phyloP scores from a whole-genome alignment of 2,113 vertebrate genomes.

The Procavia capensis region DNA sequence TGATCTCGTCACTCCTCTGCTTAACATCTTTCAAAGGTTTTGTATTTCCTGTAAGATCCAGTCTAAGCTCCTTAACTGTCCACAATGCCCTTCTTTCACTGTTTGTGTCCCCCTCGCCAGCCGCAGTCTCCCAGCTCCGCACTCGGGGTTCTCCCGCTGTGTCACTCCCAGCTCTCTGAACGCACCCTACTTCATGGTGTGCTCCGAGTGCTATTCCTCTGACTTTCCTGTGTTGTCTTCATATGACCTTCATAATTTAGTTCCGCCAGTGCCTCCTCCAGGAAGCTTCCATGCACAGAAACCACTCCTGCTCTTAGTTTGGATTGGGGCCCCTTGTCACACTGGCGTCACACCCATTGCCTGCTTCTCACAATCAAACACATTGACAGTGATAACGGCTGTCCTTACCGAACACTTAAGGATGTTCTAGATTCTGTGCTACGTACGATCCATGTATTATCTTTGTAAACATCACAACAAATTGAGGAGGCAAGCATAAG shows the following conservation, averaged over 20 bases:
- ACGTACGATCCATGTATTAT: not conserved
- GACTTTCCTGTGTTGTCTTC: constrained; percentile 4
- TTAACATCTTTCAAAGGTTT: not conserved
- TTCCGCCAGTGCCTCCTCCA: not conserved
- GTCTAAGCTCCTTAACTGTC: not conserved
- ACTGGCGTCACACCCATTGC: not conserved
- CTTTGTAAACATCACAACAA: not conserved
- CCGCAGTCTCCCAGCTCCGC: not conserved
- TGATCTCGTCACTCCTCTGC: not conserved
- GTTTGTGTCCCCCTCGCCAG: not conserved
- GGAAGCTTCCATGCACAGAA: not conserved
- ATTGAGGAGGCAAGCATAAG: not conserved
- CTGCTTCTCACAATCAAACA: not conserved
- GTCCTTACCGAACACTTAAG: constrained; percentile 5
- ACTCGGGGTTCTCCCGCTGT: not conserved
- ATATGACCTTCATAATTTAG: constrained; percentile 29
- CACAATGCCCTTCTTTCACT: not conserved
- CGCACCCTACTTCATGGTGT: constrained; percentile 31
- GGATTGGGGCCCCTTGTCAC: not conserved
- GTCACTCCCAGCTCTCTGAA: constrained; percentile 33
- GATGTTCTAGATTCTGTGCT: not conserved
- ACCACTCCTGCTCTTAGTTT: not conserved
- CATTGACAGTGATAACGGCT: not conserved
- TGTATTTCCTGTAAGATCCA: not conserved
- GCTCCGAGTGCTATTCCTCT: not conserved